phyloP scores from a whole-genome alignment of 1,140 invertebrate species.

The Diorhabda sublineata region DNA sequence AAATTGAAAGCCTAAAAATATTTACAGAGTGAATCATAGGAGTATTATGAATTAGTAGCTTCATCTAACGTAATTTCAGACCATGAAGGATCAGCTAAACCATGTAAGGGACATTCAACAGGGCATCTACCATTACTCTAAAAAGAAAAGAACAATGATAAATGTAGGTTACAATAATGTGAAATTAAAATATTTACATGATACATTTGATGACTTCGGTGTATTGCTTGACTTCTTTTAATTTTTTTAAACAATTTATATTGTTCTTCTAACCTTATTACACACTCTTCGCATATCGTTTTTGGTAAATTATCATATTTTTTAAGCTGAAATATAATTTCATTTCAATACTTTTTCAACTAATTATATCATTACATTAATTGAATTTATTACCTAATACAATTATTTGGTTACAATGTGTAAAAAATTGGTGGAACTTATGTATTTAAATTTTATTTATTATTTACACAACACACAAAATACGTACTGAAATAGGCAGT shows the following conservation, averaged over 20 bases:
- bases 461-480: neutral
- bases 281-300: conserved; percentile 38
- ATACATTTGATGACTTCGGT: conserved; percentile 29
- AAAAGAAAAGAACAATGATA: conserved; percentile 17
- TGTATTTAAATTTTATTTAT: too few species aligned
- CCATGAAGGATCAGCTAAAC: conserved; percentile 26
- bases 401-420: too few species aligned
- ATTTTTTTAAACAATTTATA: conserved; percentile 37
- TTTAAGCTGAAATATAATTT: conserved; percentile 27
- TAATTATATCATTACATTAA: too few species aligned
- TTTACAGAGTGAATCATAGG: neutral
- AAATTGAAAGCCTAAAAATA: too few species aligned
- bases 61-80: conserved; percentile 2
- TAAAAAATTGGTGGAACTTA: too few species aligned
- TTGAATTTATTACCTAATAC: too few species aligned
- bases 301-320: conserved; percentile 40
- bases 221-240: conserved; percentile 30
- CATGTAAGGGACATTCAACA: conserved; percentile 34
- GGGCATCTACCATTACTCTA: conserved; percentile 37
- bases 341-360: too few species aligned
- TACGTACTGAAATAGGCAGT: conserved; percentile 35
- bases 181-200: conserved; percentile 28
- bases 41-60: conserved; percentile 1
- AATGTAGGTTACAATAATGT: neutral
- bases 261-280: conserved; percentile 34